phyloP scores from a whole-genome alignment of 2,113 vertebrate species.

The Megaceryle torquata region DNA sequence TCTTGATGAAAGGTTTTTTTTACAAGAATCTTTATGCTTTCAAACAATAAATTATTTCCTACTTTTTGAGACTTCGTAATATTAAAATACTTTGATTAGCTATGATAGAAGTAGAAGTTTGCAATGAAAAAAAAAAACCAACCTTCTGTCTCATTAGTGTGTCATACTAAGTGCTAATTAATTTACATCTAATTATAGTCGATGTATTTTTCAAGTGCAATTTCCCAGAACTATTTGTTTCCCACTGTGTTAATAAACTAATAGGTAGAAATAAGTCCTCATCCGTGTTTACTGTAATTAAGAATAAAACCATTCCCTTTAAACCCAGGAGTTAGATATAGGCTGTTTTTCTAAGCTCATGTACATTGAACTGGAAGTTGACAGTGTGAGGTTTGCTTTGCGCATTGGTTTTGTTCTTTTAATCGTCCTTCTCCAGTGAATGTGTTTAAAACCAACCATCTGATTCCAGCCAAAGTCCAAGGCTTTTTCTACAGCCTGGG shows the following conservation, averaged over 20 bases:
- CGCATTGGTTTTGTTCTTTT: neutral
- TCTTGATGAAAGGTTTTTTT: conserved; percentile 56
- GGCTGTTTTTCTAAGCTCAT: conserved; percentile 45
- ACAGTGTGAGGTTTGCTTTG: neutral
- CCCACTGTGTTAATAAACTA: conserved; percentile 59
- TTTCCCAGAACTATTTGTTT: conserved; percentile 43
- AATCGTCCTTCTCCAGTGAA: neutral
- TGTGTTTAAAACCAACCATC: conserved; percentile 13
- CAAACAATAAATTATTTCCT: conserved; percentile 76
- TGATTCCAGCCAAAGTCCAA: neutral
- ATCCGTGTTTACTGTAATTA: conserved; percentile 62
- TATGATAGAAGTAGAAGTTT: conserved; percentile 67
- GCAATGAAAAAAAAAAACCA: conserved; percentile 49
- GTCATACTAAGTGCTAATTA: conserved; percentile 63
- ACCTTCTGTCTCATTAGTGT: conserved; percentile 58
- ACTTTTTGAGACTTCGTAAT: conserved; percentile 73
- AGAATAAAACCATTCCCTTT: conserved; percentile 50
- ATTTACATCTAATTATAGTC: conserved; percentile 57
- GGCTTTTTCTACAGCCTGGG: neutral
- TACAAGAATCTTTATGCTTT: conserved; percentile 74
- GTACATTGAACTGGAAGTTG: conserved; percentile 26
- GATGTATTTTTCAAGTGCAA: conserved; percentile 51
- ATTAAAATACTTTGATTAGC: conserved; percentile 65
- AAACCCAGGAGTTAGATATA: conserved; percentile 40
- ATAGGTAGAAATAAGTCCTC: conserved; percentile 58